Evolutionary conservation across 2,888 invertebrate genomes (phyloP).

Genomic region (Thysanoteuthis rhombus): DNA sequence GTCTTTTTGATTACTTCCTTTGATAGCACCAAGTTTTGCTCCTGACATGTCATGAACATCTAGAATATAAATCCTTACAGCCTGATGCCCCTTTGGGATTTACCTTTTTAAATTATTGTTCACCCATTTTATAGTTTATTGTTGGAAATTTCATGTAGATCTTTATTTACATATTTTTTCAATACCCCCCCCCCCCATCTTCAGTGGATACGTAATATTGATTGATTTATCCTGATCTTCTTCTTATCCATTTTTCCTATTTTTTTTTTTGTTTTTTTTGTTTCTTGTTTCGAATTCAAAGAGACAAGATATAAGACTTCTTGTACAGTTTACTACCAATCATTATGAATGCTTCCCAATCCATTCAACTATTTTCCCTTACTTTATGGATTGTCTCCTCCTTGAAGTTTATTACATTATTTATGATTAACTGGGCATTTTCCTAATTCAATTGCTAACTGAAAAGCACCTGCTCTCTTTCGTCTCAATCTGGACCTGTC

Average conservation of each 20-base stretch:
- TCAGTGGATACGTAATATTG: background rate
- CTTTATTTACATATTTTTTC: background rate
- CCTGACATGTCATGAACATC: too few relatives aligned
- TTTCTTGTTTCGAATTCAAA: background rate
- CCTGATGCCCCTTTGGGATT: background rate
- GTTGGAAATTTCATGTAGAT: background rate
- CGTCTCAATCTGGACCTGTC: constrained; percentile 12
- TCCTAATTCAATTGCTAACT: background rate
- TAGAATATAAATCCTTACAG: too few relatives aligned
- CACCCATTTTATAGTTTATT: background rate
- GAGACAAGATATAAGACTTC: background rate
- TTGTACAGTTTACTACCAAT: background rate
- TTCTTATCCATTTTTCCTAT: background rate
- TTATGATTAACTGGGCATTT: background rate
- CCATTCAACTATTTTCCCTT: background rate
- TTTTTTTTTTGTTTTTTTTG: background rate
- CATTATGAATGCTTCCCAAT: background rate
- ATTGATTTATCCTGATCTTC: background rate
- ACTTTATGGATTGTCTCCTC: background rate
- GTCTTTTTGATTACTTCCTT: too few relatives aligned
- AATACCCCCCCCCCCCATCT: background rate
- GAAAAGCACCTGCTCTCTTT: background rate
- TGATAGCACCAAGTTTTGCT: too few relatives aligned
- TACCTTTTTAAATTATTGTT: background rate
- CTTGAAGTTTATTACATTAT: constrained; percentile 12